Conservation (phyloP, 2,888 invertebrate genomes). For the Hofmannophila pseudospretella region DNA sequence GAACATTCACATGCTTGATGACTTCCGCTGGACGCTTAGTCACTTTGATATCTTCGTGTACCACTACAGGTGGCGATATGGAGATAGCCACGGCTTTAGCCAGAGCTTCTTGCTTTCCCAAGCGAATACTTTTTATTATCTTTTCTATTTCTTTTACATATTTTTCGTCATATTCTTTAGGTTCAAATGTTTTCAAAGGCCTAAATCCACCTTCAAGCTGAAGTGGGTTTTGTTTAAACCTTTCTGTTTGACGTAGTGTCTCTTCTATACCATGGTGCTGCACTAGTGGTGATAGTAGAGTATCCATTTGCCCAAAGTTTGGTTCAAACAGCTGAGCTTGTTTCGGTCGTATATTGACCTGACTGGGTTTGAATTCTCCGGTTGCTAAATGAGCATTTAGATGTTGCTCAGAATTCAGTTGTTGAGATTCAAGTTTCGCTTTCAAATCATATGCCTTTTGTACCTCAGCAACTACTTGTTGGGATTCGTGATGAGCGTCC, state of each 20-base stretch:
- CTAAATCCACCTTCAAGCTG: constrained; percentile 13
- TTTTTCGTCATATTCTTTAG: constrained; percentile 41
- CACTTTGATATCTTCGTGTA: constrained; percentile 33
- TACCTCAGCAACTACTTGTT: constrained; percentile 1
- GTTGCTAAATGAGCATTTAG: background rate
- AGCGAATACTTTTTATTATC: constrained; percentile 25
- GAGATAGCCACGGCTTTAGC: constrained; percentile 38
- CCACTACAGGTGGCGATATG: constrained; percentile 29
- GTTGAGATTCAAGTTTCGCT: constrained; percentile 1
- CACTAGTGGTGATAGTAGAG: background rate
- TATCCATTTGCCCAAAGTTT: background rate
- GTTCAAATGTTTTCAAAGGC: constrained; percentile 32
- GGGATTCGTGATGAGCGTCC: constrained; percentile 4
- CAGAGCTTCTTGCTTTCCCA: constrained; percentile 39
- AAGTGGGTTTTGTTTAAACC: background rate
- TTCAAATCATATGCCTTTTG: background rate
- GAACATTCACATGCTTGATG: constrained; percentile 27
- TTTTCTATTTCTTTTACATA: constrained; percentile 40
- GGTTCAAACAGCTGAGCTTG: background rate
- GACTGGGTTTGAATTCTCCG: background rate
- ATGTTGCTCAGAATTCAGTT: background rate
- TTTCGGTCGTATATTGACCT: background rate
- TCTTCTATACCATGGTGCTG: constrained; percentile 4
- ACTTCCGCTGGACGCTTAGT: constrained; percentile 30
- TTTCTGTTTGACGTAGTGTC: constrained; percentile 3